These are phyloP conservation scores for Eustalomyia histrio DNA, from an alignment of 2,888 invertebrate genomes.

Conservation along the genomic window DNA sequence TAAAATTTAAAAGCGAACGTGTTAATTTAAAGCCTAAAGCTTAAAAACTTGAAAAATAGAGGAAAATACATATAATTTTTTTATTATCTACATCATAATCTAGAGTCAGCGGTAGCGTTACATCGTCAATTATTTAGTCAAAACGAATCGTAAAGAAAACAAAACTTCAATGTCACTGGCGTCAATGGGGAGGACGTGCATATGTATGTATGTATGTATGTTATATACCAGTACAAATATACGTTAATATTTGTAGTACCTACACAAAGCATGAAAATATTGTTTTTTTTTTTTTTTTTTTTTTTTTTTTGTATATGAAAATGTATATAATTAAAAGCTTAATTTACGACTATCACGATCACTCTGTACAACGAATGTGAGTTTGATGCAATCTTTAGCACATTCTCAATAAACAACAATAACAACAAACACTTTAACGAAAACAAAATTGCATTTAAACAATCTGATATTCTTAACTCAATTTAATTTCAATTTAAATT, in stretches of 20 bases:
- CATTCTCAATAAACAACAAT: not conserved
- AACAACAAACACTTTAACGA: slow-evolving; percentile 3
- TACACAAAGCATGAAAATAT: slow-evolving; percentile 7
- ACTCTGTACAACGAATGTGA: not conserved
- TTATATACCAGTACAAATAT: too few species aligned
- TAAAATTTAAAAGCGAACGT: not conserved
- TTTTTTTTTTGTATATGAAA: not conserved
- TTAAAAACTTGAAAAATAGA: not conserved
- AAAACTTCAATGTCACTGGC: slow-evolving; percentile 59
- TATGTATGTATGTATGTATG: too few species aligned
- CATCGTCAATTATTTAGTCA: not conserved
- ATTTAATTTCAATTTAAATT: not conserved
- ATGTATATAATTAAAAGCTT: slow-evolving; percentile 58
- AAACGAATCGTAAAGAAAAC: slow-evolving; percentile 15
- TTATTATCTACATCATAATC: not conserved
- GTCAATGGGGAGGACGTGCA: slow-evolving; percentile 54
- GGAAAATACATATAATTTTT: not conserved
- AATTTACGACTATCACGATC: slow-evolving; percentile 54
- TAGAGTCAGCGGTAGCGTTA: not conserved
- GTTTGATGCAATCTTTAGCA: slow-evolving; percentile 19
- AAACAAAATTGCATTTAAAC: not conserved
- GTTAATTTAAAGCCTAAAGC: not conserved
- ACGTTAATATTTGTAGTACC: slow-evolving; percentile 37
- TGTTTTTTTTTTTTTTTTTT: too few species aligned
- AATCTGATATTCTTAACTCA: not conserved